Percentiles rank a stretch among this genome's conserved stretches.
These are phyloP conservation scores for Temnothorax rugatulus DNA, from an alignment of 2,888 invertebrate species.

Conservation along the genomic window DNA sequence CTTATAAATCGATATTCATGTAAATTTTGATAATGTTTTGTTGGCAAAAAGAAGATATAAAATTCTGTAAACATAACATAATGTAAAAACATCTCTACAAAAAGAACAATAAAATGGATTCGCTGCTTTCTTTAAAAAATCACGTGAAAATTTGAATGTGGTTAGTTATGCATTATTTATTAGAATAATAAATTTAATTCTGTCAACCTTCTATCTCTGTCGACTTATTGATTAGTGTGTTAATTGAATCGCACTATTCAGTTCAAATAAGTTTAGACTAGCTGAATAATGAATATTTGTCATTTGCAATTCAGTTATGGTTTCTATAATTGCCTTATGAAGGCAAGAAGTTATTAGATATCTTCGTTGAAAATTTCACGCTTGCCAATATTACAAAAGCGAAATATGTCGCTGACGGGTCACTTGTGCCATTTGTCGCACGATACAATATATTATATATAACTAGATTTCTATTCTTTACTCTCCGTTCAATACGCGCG, in stretches of 20 bases:
- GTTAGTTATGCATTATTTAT: background rate
- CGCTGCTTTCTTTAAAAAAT: background rate
- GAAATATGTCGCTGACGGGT: background rate
- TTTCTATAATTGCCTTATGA: constrained; percentile 2
- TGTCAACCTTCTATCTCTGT: background rate
- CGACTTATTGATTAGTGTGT: background rate
- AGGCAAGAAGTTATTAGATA: constrained; percentile 11
- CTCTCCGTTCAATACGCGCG: constrained; percentile 16
- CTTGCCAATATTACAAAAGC: background rate
- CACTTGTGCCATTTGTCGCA: constrained; percentile 31
- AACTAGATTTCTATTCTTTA: background rate
- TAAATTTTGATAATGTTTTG: background rate
- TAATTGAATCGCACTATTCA: background rate
- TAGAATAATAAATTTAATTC: background rate
- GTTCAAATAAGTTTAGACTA: background rate
- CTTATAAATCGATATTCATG: background rate
- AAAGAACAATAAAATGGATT: background rate
- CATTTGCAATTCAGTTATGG: background rate
- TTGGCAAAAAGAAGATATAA: background rate
- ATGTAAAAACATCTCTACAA: background rate
- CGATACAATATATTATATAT: constrained; percentile 3
- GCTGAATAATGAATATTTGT: background rate
- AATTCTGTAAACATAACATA: background rate
- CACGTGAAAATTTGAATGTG: background rate
- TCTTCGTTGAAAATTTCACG: background rate